Conservation (phyloP, 2,113 vertebrate genomes). For the Jacana jacana region DNA sequence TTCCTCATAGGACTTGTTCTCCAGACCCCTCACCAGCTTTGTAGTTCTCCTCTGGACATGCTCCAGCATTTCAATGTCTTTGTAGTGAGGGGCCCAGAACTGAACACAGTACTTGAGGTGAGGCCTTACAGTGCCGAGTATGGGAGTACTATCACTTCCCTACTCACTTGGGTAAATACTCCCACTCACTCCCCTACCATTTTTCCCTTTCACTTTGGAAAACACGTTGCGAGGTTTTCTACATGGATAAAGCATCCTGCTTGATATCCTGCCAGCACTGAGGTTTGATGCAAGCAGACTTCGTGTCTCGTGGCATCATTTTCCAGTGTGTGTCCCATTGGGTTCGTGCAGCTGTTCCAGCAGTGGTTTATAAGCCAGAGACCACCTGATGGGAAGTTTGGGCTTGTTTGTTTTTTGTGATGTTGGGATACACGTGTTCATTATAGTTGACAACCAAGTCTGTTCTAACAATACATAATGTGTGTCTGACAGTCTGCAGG, state of each 20-base stretch:
- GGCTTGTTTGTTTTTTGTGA: neutral
- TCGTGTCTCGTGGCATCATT: accelerated
- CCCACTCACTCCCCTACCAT: too few species aligned
- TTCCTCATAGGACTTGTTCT: too few species aligned
- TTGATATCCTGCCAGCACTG: accelerated
- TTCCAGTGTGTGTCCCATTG: neutral
- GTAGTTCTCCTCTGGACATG: too few species aligned
- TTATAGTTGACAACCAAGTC: neutral
- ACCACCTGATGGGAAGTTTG: neutral
- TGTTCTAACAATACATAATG: neutral
- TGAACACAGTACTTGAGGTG: too few species aligned
- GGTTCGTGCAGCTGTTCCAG: neutral
- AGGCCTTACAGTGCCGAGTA: too few species aligned
- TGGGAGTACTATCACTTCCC: too few species aligned
- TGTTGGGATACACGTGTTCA: neutral
- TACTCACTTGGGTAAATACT: too few species aligned
- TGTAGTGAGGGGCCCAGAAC: too few species aligned
- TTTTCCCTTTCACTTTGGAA: neutral
- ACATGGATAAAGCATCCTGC: neutral
- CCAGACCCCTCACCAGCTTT: too few species aligned
- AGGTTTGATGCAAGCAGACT: neutral
- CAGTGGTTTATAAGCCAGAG: neutral
- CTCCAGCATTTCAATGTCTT: too few species aligned
- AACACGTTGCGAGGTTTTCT: neutral
- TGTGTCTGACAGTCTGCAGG: neutral